Percentiles rank a stretch among this genome's conserved stretches.
Conservation (phyloP, 2,113 vertebrate genomes). For the Fulmarus glacialis region DNA sequence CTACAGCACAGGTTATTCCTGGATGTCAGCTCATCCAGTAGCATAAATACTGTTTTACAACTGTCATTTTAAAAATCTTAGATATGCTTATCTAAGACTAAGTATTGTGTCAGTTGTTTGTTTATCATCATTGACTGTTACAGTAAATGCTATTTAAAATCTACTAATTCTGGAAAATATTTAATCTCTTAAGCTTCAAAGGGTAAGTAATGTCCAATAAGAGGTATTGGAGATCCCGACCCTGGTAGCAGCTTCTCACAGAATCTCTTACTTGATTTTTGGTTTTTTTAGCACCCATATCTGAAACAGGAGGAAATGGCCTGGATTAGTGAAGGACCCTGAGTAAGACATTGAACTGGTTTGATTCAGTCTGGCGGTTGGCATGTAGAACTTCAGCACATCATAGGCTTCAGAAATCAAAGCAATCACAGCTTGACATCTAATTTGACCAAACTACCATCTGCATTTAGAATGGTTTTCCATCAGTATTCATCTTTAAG, state of each 20-base stretch:
- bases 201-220: background rate
- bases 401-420: background rate
- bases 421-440: background rate
- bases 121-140: background rate
- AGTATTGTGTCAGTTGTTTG: background rate
- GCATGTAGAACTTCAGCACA: background rate
- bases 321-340: background rate
- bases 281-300: background rate
- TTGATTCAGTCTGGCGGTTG: background rate
- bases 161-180: background rate
- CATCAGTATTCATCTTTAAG: background rate
- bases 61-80: background rate
- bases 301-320: background rate
- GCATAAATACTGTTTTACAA: conserved; percentile 5
- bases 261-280: background rate
- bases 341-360: background rate
- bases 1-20: background rate
- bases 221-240: fast-evolving
- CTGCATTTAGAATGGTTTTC: background rate
- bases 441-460: background rate
- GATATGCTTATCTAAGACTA: background rate
- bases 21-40: background rate
- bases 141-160: conserved; percentile 8
- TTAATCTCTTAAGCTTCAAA: background rate
- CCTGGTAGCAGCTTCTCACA: background rate